Evolutionary conservation across 2,797 vertebrate species (phyloP), one percentile per base, ranked within the genome.

Genomic region (Mionectes olivaceus): DNA sequence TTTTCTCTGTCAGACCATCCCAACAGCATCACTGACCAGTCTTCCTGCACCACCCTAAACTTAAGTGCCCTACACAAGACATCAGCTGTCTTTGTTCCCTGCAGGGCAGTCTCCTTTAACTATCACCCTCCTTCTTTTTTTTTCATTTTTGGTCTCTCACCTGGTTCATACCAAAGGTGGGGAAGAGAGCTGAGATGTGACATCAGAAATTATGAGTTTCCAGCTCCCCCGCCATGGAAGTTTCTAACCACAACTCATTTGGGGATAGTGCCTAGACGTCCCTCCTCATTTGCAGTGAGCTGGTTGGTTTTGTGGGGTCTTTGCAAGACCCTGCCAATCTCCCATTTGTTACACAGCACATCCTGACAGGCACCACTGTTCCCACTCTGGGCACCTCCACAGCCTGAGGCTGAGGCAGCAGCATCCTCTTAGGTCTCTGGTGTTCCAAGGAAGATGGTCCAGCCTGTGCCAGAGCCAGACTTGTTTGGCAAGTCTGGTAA

Each of bases 351-450:
- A 46, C 0, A 0, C 13, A 80, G 35, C 41, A 47, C 33, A 63
- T 4, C 4, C 11, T 1, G 0, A 16, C 18, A 90, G 52, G 23
- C 13, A 87, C 18, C 13, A 49, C 24, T 0, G 0, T 67, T 33
- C 24, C 19, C 37, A 10, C 27, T 9, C 37, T 22, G 27, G 14
- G 37, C 18, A 69, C 22, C 37, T 52, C 30, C 2, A 4, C 25
- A 71, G 22, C 13, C 19, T 21, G 10, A 55, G 25, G 35, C 12
- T 59, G 33, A 12, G 14, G 28, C 23, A 70, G 23, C 23, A 67
- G 12, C 24, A 67, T 52, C 22, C 8, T 65, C 37, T 27, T 60
- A 71, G 25, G 12, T 28, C n/a, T 67, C 33, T 53, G 33, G 32
- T 19, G 9, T 56, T 30, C 27, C 12, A n/a, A 21, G 5, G 19